Evolutionary conservation across 2,888 invertebrate genomes (phyloP).

Genomic region (Unio delphinus): DNA sequence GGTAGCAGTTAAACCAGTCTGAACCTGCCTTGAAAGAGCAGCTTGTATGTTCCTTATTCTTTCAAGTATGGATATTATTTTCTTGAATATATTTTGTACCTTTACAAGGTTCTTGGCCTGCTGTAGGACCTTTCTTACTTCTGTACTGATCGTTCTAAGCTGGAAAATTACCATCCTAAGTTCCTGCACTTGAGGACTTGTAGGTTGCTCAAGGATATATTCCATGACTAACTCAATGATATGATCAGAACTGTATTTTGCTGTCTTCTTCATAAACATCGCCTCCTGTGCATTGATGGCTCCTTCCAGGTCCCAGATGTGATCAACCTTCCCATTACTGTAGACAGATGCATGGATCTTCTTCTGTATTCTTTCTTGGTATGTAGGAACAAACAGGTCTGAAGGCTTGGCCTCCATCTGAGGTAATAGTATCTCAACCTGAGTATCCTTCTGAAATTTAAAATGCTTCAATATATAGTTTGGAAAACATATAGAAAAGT

Average conservation of each 20-base stretch:
- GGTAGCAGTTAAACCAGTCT: too few species aligned
- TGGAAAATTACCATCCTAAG: slow-evolving; percentile 13
- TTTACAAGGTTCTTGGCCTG: slow-evolving; percentile 3
- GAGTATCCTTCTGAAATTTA: slow-evolving; percentile 34
- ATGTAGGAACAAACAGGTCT: slow-evolving; percentile 26
- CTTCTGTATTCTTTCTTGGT: slow-evolving; percentile 30
- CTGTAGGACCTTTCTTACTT: slow-evolving; percentile 4
- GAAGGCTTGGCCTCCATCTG: slow-evolving; percentile 28
- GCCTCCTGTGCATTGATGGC: slow-evolving; percentile 9
- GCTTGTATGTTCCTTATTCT: too few species aligned
- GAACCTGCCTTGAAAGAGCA: too few species aligned
- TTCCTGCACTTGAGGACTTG: slow-evolving; percentile 7
- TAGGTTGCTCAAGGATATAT: slow-evolving; percentile 5
- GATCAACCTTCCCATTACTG: slow-evolving; percentile 16
- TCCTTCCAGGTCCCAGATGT: slow-evolving; percentile 19
- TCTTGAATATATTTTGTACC: too few species aligned
- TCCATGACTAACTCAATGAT: too few species aligned
- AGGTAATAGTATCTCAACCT: slow-evolving; percentile 31
- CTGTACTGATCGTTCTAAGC: slow-evolving; percentile 17
- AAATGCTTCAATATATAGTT: too few species aligned
- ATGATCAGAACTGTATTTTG: not conserved
- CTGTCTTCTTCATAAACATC: slow-evolving; percentile 4
- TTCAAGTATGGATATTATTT: too few species aligned
- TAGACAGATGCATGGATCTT: slow-evolving; percentile 26
- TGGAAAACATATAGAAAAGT: too few species aligned